Evolutionary conservation across 2,888 invertebrate species (phyloP), one percentile per base, ranked within the genome.

Genomic region (Trissolcus japonicus): DNA sequence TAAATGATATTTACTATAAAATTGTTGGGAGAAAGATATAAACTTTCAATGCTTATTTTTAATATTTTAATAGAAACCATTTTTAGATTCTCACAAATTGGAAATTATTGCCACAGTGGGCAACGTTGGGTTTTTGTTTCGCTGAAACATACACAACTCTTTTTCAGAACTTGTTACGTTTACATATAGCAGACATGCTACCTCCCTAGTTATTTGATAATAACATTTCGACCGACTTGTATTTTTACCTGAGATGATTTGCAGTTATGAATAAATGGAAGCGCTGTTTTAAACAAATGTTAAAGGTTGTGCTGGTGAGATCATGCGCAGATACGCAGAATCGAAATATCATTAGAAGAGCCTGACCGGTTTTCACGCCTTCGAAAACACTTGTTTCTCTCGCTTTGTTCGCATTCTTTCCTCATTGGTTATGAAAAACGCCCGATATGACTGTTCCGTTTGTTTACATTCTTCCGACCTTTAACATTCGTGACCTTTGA

Each of bases 271-370:
- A 72, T 71, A 71, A 71, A 55, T 46, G 51, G 57, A 46, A 65
- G 21, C 40, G 57, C 19, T 14, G 59, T 67, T 57, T 57, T 63
- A 53, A 54, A 35, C 55, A 55, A 43, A 59, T 56, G 65, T 29
- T 54, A 63, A 76, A 75, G 59, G 67, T 51, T 57, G 62, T 40
- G 21, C 54, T 41, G n/a, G 41, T 50, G 61, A 35, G 81, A 82
- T 82, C 80, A 75, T 80, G 81, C 80, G 81, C 13, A 62, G 61
- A 62, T 51, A 56, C 54, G 11, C 35, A 35, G 35, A 50, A 46
- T 46, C 50, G 54, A 17, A 61, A 62, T 62, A 69, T 69, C 62
- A 61, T 35, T 35, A 82, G 82, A 84, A 84, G 80, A 81, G 82
- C 80, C 82, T 11, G 35, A 35, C 35, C 35, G 35, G 81, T 35